Conservation (phyloP, 2,888 invertebrate genomes). For the Trimorus sp. region DNA sequence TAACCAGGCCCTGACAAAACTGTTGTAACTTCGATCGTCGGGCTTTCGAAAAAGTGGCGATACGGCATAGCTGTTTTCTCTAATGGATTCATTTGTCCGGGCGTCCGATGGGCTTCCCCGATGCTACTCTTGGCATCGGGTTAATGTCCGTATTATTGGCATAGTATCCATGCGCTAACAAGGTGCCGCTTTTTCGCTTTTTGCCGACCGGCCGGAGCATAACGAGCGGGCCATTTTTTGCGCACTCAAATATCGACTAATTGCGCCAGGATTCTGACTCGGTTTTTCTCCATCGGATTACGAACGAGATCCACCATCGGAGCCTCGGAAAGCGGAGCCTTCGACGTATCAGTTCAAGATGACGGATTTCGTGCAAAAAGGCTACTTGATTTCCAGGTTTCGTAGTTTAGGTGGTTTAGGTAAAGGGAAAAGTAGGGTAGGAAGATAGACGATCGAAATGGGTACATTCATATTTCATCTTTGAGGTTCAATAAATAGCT, state of each 20-base stretch:
- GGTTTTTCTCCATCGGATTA: constrained; percentile 73
- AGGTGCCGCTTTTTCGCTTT: constrained; percentile 80
- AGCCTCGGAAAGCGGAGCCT: constrained; percentile 62
- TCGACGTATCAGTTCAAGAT: constrained; percentile 32
- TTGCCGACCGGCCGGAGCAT: constrained; percentile 73
- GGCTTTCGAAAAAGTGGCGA: constrained; percentile 62
- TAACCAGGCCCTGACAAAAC: constrained; percentile 62
- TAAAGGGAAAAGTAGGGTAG: no score
- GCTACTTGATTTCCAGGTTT: constrained; percentile 23
- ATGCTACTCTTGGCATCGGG: constrained; percentile 65
- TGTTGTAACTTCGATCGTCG: constrained; percentile 57
- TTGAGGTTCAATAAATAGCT: no score
- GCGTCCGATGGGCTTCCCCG: constrained; percentile 42
- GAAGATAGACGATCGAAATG: no score
- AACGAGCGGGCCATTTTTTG: constrained; percentile 79
- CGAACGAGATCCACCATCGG: constrained; percentile 68
- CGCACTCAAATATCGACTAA: constrained; percentile 82
- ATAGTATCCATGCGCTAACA: constrained; percentile 80
- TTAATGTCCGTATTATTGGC: constrained; percentile 80
- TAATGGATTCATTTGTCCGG: constrained; percentile 65
- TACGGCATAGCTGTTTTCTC: constrained; percentile 60
- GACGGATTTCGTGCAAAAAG: constrained; percentile 46
- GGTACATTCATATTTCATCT: no score
- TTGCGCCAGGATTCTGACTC: constrained; percentile 79
- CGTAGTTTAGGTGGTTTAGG: no score